These are phyloP conservation scores for Aphis gossypii DNA, from an alignment of 1,140 invertebrate genomes.

Conservation along the genomic window DNA sequence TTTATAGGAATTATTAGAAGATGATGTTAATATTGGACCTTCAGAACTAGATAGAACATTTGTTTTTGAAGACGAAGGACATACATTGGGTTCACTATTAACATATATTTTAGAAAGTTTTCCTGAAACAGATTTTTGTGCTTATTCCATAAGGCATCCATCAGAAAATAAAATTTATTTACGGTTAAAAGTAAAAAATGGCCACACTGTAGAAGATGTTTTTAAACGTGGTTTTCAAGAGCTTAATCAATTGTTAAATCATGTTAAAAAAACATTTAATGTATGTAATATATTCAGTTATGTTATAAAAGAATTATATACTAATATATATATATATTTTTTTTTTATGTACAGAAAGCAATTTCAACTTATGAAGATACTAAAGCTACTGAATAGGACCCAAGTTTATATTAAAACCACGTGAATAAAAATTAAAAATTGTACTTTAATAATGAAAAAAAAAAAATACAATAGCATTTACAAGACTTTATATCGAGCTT, in stretches of 20 bases:
- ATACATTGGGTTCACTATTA: constrained; percentile 57
- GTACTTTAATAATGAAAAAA: not conserved
- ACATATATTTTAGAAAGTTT: constrained; percentile 57
- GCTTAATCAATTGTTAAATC: constrained; percentile 52
- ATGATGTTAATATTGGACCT: not conserved
- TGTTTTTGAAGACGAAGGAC: constrained; percentile 59
- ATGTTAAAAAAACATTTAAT: constrained; percentile 56
- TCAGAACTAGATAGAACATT: constrained; percentile 54
- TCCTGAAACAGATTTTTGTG: constrained; percentile 58
- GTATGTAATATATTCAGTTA: constrained; percentile 6
- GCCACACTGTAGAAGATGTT: constrained; percentile 53
- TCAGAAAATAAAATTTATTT: constrained; percentile 58
- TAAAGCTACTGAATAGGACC: not conserved
- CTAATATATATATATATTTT: constrained; percentile 3
- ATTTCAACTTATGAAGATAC: constrained; percentile 33
- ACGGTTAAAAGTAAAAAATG: constrained; percentile 57
- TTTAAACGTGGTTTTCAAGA: constrained; percentile 57
- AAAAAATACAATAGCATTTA: constrained; percentile 65
- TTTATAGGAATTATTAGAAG: constrained; percentile 42
- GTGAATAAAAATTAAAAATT: constrained; percentile 19
- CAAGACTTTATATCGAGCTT: constrained; percentile 94
- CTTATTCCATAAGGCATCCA: constrained; percentile 58
- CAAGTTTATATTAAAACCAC: constrained; percentile 12
- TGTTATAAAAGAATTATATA: not conserved
- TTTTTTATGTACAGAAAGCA: constrained; percentile 23